Evolutionary conservation across 2,113 vertebrate genomes (phyloP).

Genomic region (Serilophus lunatus): DNA sequence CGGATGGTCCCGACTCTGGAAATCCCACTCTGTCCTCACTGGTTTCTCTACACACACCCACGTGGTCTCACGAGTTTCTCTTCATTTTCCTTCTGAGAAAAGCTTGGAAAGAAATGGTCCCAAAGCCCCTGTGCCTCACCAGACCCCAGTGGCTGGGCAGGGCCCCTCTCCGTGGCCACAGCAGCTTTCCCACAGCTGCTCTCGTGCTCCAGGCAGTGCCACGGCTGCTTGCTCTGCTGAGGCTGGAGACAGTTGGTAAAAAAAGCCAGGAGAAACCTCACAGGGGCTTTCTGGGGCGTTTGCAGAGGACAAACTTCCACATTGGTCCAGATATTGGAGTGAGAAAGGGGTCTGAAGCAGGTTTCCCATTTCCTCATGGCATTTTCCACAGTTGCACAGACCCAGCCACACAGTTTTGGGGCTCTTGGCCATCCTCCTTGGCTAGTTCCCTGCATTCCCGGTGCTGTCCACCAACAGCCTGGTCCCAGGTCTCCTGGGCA

Average conservation of each 20-base stretch:
- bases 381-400: not conserved
- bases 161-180: not conserved
- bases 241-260: rapidly evolving
- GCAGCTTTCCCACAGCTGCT: rapidly evolving
- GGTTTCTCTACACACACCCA: rapidly evolving
- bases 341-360: not conserved
- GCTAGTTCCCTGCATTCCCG: not conserved
- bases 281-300: not conserved
- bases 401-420: too few species aligned
- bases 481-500: not conserved
- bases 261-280: not conserved
- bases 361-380: not conserved
- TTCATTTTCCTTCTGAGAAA: not conserved
- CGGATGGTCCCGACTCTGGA: not conserved
- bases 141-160: rapidly evolving
- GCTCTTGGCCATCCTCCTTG: not conserved
- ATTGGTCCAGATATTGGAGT: rapidly evolving
- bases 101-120: not conserved
- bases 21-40: not conserved
- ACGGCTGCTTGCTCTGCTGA: rapidly evolving
- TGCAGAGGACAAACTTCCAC: not conserved
- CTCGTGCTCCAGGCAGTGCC: not conserved
- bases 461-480: not conserved
- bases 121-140: rapidly evolving
- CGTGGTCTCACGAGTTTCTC: rapidly evolving